Conservation (phyloP, 2,797 vertebrate species). For the Siniperca undulata region DNA sequence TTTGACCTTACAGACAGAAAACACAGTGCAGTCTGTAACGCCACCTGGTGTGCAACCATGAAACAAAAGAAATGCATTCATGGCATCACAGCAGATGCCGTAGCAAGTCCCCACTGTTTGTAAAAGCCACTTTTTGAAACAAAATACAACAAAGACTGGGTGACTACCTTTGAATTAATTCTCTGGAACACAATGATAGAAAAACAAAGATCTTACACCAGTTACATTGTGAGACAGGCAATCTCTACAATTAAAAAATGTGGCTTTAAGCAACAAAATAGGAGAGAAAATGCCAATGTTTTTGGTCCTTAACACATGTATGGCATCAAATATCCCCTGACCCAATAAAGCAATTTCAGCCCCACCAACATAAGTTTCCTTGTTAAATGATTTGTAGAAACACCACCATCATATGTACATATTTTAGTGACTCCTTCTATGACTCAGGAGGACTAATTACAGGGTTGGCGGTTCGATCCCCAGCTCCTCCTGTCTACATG, state of each 20-base stretch:
- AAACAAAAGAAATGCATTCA: constrained; percentile 9
- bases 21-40: constrained; percentile 45
- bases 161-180: background rate
- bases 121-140: background rate
- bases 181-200: background rate
- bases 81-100: no score
- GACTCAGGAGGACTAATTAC: background rate
- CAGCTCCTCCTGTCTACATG: background rate
- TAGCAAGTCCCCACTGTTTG: background rate
- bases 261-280: background rate
- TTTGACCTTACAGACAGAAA: background rate
- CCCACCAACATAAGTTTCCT: background rate
- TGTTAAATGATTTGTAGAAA: background rate
- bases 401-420: background rate
- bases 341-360: no score
- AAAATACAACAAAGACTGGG: background rate
- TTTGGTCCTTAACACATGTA: background rate
- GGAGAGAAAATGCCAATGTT: background rate
- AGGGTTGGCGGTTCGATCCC: background rate
- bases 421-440: background rate
- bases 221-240: background rate
- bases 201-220: background rate
- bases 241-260: background rate
- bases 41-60: constrained; percentile 70
- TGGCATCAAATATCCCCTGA: background rate